Conservation (phyloP, 2,797 vertebrate species). For the Triplophysa yarkandensis region DNA sequence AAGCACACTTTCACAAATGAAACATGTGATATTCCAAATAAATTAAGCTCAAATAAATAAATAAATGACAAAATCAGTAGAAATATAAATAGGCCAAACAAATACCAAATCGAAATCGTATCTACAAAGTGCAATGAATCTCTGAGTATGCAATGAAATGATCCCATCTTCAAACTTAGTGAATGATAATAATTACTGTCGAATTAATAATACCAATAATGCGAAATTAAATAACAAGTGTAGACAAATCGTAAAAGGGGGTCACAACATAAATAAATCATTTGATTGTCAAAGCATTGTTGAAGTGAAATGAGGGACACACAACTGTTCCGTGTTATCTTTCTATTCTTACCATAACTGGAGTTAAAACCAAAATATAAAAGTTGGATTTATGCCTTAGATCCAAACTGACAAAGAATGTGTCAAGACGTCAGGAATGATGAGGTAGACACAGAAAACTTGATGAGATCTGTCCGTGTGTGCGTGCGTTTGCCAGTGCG, state of each 20-base stretch:
- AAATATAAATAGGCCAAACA: slow-evolving; percentile 73
- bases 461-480: slow-evolving; percentile 59
- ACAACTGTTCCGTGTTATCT: slow-evolving; percentile 63
- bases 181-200: slow-evolving; percentile 58
- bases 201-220: slow-evolving; percentile 61
- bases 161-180: slow-evolving; percentile 67
- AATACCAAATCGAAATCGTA: slow-evolving; percentile 66
- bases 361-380: slow-evolving; percentile 55
- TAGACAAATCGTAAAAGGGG: slow-evolving; percentile 57
- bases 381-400: slow-evolving; percentile 43
- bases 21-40: slow-evolving; percentile 71
- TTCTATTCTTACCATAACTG: slow-evolving; percentile 66
- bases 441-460: slow-evolving; percentile 86
- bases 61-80: slow-evolving; percentile 51
- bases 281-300: slow-evolving; percentile 91
- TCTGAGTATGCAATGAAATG: slow-evolving; percentile 57
- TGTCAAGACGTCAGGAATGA: slow-evolving; percentile 75
- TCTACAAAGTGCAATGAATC: slow-evolving; percentile 80
- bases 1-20: slow-evolving; percentile 83
- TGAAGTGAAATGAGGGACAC: slow-evolving; percentile 76
- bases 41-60: slow-evolving; percentile 73
- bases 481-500: slow-evolving; percentile 57
- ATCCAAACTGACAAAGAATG: slow-evolving; percentile 68
- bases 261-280: slow-evolving; percentile 63
- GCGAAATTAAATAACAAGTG: slow-evolving; percentile 40